These are phyloP conservation scores for Microctonus hyperodae DNA, from an alignment of 2,888 invertebrate genomes.

Conservation along the genomic window DNA sequence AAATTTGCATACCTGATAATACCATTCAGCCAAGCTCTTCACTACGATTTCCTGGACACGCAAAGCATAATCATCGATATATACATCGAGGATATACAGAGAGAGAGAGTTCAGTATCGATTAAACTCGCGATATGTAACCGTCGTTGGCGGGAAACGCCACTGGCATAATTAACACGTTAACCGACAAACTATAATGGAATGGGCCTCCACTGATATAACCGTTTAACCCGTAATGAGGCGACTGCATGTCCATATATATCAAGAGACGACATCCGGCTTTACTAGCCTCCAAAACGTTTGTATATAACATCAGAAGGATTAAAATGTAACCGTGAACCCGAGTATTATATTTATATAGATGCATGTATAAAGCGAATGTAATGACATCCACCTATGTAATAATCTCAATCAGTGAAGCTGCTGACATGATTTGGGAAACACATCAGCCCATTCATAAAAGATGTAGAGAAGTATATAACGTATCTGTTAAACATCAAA, in stretches of 20 bases:
- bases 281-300: conserved; percentile 22
- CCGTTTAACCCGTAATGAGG: conserved; percentile 43
- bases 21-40: no score
- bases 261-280: conserved; percentile 44
- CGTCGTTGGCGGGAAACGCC: conserved; percentile 31
- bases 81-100: conserved; percentile 28
- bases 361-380: background rate
- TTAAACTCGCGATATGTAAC: conserved; percentile 35
- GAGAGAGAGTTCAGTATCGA: conserved; percentile 36
- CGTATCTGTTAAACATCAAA: background rate
- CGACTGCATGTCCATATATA: conserved; percentile 39
- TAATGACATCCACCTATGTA: background rate
- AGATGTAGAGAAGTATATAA: background rate
- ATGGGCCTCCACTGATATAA: conserved; percentile 36
- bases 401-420: background rate
- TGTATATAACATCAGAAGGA: background rate
- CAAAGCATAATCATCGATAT: conserved; percentile 35
- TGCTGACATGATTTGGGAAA: background rate
- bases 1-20: no score
- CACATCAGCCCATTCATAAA: background rate
- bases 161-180: conserved; percentile 44
- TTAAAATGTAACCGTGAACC: conserved; percentile 5
- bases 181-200: conserved; percentile 44
- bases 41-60: conserved; percentile 15
- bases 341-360: no score